Evolutionary conservation across 2,797 vertebrate species (phyloP).

Genomic region (Etheostoma nigrum): DNA sequence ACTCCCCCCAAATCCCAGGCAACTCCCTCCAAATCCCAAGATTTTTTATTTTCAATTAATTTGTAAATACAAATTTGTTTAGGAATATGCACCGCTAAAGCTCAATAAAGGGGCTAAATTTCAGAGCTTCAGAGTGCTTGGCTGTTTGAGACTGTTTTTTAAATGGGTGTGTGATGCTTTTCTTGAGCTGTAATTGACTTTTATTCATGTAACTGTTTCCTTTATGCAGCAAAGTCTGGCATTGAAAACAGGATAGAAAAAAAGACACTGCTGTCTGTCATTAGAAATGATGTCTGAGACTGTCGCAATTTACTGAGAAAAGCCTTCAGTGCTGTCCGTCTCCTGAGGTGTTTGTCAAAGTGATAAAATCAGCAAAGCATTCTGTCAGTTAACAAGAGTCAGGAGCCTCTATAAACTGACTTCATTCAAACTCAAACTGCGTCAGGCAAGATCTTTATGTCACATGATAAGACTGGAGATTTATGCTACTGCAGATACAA

Average conservation of each 20-base stretch:
- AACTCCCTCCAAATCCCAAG: too few species aligned
- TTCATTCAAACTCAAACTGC: not conserved
- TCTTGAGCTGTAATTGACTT: not conserved
- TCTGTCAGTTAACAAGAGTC: not conserved
- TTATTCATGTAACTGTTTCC: not conserved
- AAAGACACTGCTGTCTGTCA: not conserved
- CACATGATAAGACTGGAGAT: not conserved
- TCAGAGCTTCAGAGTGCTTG: not conserved
- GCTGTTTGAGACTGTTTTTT: not conserved
- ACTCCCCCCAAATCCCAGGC: too few species aligned
- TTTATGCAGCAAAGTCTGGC: not conserved
- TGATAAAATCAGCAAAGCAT: not conserved
- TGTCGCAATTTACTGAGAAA: not conserved
- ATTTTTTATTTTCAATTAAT: not conserved
- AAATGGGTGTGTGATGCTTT: not conserved
- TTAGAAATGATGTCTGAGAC: not conserved
- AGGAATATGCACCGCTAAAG: not conserved
- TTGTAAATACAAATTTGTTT: not conserved
- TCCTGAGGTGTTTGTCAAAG: not conserved
- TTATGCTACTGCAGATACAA: not conserved
- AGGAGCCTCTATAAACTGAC: not conserved
- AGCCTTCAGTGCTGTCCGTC: not conserved
- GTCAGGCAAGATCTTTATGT: not conserved
- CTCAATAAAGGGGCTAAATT: not conserved
- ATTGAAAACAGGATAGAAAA: not conserved